Percentiles rank a stretch among this genome's conserved stretches.
Evolutionary conservation across 2,888 invertebrate genomes (phyloP).

Genomic region (Gymnocheta viridis): DNA sequence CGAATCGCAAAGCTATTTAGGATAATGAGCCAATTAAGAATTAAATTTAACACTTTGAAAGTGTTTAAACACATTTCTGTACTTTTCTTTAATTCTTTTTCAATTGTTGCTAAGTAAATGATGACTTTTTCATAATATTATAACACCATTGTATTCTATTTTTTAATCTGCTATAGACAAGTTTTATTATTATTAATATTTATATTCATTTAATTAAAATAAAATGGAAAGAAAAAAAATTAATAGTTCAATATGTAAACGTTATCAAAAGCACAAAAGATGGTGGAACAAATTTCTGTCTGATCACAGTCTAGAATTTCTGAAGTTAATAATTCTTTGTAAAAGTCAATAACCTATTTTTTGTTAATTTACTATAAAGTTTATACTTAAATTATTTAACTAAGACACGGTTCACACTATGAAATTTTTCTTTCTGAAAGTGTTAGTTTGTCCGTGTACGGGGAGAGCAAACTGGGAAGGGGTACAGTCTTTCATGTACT

Average conservation of each 20-base stretch:
- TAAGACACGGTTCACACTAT: too few relatives aligned
- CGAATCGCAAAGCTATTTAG: not conserved
- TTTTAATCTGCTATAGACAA: conserved; percentile 63
- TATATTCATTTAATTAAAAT: conserved; percentile 32
- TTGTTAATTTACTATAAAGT: too few relatives aligned
- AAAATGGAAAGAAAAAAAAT: conserved; percentile 37
- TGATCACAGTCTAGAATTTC: conserved; percentile 59
- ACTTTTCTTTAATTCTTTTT: not conserved
- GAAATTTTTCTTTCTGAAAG: too few relatives aligned
- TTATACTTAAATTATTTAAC: too few relatives aligned
- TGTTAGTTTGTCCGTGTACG: too few relatives aligned
- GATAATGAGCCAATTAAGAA: too few relatives aligned
- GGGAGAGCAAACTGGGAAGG: too few relatives aligned
- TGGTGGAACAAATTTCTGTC: conserved; percentile 61
- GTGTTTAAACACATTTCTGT: too few relatives aligned
- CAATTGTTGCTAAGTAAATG: conserved; percentile 28
- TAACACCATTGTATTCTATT: conserved; percentile 26
- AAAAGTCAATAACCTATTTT: conserved; percentile 51
- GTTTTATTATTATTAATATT: conserved; percentile 62
- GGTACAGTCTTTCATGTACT: too few relatives aligned
- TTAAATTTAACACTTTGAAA: not conserved
- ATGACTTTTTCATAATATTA: conserved; percentile 10
- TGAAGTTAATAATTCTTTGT: conserved; percentile 13
- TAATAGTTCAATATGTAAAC: conserved; percentile 65
- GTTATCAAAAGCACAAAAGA: conserved; percentile 66